phyloP scores from a whole-genome alignment of 2,113 vertebrate species.

The Thinocorus orbignyianus region DNA sequence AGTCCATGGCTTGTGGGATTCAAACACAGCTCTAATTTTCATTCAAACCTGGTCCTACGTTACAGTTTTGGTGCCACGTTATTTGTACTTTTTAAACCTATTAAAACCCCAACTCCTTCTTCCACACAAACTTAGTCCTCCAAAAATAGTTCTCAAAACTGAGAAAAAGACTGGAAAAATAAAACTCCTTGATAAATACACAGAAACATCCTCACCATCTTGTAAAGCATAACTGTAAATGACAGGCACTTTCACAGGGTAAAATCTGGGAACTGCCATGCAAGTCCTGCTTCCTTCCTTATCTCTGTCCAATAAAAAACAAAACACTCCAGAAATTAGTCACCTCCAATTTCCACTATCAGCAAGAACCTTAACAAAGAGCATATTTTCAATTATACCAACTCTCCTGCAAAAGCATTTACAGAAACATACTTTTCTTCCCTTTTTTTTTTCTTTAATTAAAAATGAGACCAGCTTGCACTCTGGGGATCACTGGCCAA shows the following conservation, averaged over 20 bases:
- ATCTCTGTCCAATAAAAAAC: neutral
- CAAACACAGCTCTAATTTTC: neutral
- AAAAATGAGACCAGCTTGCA: rapidly evolving
- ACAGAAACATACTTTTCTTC: neutral
- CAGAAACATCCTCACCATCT: neutral
- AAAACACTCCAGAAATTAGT: neutral
- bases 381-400: neutral
- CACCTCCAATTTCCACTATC: neutral
- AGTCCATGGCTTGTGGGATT: neutral
- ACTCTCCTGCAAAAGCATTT: neutral
- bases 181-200: neutral
- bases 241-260: neutral
- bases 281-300: neutral
- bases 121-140: neutral
- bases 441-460: neutral
- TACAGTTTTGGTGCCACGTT: neutral
- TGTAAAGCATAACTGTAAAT: neutral
- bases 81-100: neutral
- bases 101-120: neutral
- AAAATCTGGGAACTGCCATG: neutral
- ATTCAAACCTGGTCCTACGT: rapidly evolving
- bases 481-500: neutral
- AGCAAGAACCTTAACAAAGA: neutral
- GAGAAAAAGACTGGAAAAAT: neutral
- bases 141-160: neutral